phyloP scores from a whole-genome alignment of 2,797 vertebrate species.

The Sylvilagus floridanus region DNA sequence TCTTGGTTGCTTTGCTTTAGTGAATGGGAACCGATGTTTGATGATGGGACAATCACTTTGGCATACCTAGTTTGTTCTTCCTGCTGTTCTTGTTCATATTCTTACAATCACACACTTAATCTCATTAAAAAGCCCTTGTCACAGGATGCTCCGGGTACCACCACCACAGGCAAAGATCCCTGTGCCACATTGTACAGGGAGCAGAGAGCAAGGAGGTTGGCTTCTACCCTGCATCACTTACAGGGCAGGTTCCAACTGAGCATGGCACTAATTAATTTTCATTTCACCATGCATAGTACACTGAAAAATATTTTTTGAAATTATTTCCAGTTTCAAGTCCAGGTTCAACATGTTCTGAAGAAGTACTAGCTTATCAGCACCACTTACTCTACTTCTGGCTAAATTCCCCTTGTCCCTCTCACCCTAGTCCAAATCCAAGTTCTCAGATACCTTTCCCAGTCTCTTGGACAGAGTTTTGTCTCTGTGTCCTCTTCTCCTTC shows the following conservation, averaged over 20 bases:
- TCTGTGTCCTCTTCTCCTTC: neutral
- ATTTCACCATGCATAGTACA: neutral
- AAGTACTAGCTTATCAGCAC: neutral
- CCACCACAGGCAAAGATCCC: neutral
- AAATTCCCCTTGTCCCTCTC: neutral
- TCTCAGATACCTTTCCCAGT: neutral
- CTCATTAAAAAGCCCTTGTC: constrained; percentile 30
- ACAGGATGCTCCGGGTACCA: neutral
- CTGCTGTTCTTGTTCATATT: neutral
- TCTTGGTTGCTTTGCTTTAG: constrained; percentile 19
- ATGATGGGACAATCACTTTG: neutral
- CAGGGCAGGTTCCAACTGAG: neutral
- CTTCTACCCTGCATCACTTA: neutral
- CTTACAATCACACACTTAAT: constrained; percentile 9
- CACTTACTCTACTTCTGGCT: neutral
- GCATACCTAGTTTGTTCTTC: neutral
- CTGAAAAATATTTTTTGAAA: neutral
- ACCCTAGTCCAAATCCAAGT: neutral
- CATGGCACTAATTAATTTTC: neutral
- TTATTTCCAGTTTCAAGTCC: neutral
- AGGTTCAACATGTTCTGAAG: constrained; percentile 29
- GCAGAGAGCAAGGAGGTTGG: neutral
- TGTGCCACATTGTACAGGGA: accelerated
- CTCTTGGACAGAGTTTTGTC: neutral
- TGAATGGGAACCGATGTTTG: neutral